These are phyloP conservation scores for Porites lutea DNA, from an alignment of 64 coral and sea anemone species.

Conservation along the genomic window DNA sequence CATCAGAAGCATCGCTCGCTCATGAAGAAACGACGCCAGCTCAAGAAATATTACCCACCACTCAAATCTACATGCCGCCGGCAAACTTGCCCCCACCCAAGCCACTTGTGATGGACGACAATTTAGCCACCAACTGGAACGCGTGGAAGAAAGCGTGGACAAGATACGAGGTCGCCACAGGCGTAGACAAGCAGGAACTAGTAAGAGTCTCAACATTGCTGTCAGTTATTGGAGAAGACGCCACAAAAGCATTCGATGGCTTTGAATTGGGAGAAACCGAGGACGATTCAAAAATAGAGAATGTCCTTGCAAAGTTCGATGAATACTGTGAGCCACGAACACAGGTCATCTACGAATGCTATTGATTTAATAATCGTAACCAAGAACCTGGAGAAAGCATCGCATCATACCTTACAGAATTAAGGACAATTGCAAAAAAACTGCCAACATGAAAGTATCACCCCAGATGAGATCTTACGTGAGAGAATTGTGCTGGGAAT, in stretches of 20 bases:
- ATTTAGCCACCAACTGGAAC: background rate
- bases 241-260: background rate
- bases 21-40: background rate
- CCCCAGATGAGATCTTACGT: constrained; percentile 20
- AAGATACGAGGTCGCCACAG: background rate
- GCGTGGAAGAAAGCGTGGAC: background rate
- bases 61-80: too few relatives aligned
- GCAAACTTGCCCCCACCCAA: background rate
- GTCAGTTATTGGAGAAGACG: background rate
- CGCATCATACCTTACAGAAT: constrained; percentile 1
- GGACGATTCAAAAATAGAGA: background rate
- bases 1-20: background rate
- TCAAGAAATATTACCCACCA: too few relatives aligned
- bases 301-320: too few relatives aligned
- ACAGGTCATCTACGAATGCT: constrained; percentile 32
- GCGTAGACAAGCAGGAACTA: background rate
- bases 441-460: background rate
- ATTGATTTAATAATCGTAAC: constrained; percentile 17
- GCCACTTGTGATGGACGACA: background rate
- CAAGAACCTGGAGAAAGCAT: constrained; percentile 35
- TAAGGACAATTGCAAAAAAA: constrained; percentile 14
- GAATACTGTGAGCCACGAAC: background rate
- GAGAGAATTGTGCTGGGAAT: constrained; percentile 35
- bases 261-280: background rate
- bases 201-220: background rate